Conservation (phyloP, 2,113 vertebrate genomes). For the Ciconia maguari region DNA sequence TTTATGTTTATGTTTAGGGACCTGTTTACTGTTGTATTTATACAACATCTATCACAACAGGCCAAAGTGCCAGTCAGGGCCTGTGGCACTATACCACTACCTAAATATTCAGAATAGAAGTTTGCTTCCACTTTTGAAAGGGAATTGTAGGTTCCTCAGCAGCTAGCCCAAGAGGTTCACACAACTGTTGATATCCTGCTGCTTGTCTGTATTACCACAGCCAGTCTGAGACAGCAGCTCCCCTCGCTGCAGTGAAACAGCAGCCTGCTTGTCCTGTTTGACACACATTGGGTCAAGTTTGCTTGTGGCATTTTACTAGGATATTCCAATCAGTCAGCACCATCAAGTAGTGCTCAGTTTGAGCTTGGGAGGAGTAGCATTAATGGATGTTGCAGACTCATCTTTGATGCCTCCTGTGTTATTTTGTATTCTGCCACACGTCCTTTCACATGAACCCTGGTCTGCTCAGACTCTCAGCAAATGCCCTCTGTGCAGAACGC, state of each 20-base stretch:
- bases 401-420: not conserved
- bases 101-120: not conserved
- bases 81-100: not conserved
- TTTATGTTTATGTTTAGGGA: not conserved
- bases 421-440: not conserved
- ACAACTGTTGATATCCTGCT: not conserved
- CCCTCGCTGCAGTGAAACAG: not conserved
- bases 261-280: conserved; percentile 30
- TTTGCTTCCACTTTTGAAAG: not conserved
- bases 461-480: not conserved
- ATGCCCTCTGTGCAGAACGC: not conserved
- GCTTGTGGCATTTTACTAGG: not conserved
- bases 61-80: not conserved
- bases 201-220: not conserved
- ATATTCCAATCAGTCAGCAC: not conserved
- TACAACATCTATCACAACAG: not conserved
- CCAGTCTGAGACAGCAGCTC: not conserved
- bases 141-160: not conserved
- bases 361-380: not conserved
- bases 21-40: not conserved
- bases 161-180: not conserved
- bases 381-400: not conserved
- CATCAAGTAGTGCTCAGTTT: not conserved
- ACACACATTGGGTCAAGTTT: not conserved
- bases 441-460: not conserved